Evolutionary conservation across 35 echinoderm and acorn worm species (phyloP).

Genomic region (Hemicentrotus pulcherrimus): DNA sequence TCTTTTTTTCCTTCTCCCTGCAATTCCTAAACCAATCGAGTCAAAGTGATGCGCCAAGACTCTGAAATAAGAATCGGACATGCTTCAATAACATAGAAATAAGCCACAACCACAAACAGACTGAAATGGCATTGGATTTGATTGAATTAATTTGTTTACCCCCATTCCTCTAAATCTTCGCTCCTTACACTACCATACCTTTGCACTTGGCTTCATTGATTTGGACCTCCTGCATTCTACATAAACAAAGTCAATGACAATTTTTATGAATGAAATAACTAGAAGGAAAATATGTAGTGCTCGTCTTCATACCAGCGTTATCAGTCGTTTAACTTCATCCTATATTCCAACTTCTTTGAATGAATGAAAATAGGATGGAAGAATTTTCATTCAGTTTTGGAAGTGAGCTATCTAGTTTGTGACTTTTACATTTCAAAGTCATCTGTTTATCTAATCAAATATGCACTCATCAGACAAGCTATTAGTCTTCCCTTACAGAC

Average conservation of each 20-base stretch:
- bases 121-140: background rate
- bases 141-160: constrained; percentile 49
- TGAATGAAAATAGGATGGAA: background rate
- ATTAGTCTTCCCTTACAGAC: background rate
- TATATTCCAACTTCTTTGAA: background rate
- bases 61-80: background rate
- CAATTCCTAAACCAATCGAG: background rate
- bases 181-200: background rate
- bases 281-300: background rate
- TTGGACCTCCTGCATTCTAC: background rate
- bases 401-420: background rate
- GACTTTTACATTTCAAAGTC: background rate
- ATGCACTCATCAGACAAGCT: constrained; percentile 6
- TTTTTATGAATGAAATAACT: constrained; percentile 16
- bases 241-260: background rate
- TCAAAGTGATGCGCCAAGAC: constrained; percentile 6
- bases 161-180: background rate
- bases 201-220: background rate
- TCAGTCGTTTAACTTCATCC: background rate
- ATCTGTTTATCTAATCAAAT: background rate
- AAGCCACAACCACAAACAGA: background rate
- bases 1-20: background rate
- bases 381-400: constrained; percentile 3
- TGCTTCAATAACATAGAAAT: constrained; percentile 7
- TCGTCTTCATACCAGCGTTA: background rate